Conservation (phyloP, 2,797 vertebrate genomes). For the Peromyscus eremicus region DNA sequence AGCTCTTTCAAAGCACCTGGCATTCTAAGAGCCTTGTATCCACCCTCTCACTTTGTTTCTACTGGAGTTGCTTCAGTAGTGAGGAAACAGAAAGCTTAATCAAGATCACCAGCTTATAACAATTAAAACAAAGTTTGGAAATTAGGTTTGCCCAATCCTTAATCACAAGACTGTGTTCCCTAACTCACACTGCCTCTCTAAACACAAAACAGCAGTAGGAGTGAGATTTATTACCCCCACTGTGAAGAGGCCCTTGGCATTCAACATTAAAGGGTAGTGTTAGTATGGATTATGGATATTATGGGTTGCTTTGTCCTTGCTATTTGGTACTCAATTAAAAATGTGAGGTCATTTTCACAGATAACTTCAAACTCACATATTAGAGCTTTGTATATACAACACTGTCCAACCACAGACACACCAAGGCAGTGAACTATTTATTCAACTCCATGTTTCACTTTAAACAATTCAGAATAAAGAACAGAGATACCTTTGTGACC, state of each 20-base stretch:
- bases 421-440: neutral
- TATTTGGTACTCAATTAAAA: slow-evolving; percentile 30
- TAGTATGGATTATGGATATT: neutral
- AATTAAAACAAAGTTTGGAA: slow-evolving; percentile 15
- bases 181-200: neutral
- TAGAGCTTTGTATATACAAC: neutral
- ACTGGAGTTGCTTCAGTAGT: neutral
- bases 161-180: neutral
- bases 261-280: neutral
- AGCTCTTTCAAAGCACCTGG: slow-evolving; percentile 12
- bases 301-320: neutral
- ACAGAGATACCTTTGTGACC: neutral
- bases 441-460: neutral
- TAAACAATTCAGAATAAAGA: neutral
- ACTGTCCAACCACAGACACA: neutral
- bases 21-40: neutral
- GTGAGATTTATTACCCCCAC: neutral
- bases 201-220: neutral
- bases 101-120: neutral
- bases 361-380: neutral
- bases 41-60: neutral
- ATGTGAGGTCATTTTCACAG: neutral
- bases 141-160: neutral
- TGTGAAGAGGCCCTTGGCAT: neutral
- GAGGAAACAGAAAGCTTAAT: slow-evolving; percentile 46